phyloP scores from a whole-genome alignment of 2,797 vertebrate species.

The Hippocampus kuda region DNA sequence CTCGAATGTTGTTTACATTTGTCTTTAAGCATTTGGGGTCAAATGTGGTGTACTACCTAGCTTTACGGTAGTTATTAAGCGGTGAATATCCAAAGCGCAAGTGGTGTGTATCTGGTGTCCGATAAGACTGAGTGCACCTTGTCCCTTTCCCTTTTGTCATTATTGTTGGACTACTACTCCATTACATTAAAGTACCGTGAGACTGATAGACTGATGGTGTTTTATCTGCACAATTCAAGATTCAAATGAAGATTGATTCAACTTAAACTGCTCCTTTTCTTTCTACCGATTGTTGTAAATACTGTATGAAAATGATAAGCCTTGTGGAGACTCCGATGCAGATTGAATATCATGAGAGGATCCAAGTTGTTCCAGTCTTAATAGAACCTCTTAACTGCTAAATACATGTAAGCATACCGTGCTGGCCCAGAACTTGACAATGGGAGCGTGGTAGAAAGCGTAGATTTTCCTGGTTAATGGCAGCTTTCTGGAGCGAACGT shows the following conservation, averaged over 20 bases:
- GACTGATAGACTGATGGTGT: not conserved
- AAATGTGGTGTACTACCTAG: not conserved
- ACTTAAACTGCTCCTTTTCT: no score
- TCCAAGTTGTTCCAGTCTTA: not conserved
- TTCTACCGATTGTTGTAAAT: no score
- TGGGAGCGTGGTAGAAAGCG: slow-evolving; percentile 95
- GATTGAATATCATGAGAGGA: not conserved
- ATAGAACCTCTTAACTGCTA: not conserved
- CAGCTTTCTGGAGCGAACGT: slow-evolving; percentile 80
- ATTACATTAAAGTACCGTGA: not conserved
- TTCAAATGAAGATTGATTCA: not conserved
- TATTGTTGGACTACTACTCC: not conserved
- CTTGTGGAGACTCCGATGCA: not conserved
- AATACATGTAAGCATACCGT: slow-evolving; percentile 69
- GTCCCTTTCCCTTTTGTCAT: not conserved
- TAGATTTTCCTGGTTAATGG: slow-evolving; percentile 93
- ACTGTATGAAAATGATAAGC: no score
- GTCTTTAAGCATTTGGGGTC: no score
- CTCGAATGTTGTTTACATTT: no score
- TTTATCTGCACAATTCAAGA: not conserved
- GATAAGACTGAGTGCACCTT: not conserved
- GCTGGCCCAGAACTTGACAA: slow-evolving; percentile 99
- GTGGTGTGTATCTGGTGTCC: not conserved
- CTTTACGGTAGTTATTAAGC: not conserved
- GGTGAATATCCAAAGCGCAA: not conserved